Base-by-base conservation (phyloP, 2,888 invertebrate genomes). In the Drosophila suboccidentalis region DNA sequence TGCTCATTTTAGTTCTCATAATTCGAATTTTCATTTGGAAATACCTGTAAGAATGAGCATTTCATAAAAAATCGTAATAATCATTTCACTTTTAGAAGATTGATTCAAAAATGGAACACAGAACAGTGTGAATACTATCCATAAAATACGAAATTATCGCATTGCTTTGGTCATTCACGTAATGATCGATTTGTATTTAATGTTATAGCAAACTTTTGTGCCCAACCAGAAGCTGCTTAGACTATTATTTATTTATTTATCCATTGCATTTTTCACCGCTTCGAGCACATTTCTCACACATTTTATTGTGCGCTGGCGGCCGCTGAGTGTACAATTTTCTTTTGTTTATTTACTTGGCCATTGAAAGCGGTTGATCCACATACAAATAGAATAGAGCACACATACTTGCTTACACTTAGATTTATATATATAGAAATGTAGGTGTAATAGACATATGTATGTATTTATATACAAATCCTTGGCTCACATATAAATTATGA, bases 341-440 rank as follows among this genome's bases (percentile, higher is more conserved):
- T 87, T 84, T 84, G 89, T 84, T 84, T 84, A 84, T 84, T 84
- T 84, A 84, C 84, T 84, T 82, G 89, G 85, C 85, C 89, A 84
- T 87, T 89, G 68, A 66, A 71, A 65, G 53, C 70, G 65, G 53
- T 46, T 86, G 89, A 86, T 88, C 84, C 67, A 82, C 69, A 88
- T 75, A 69, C 84, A 77, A 80, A 71, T 62, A 70, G 36, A 17
- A 46, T n/a, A 38, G 36, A 22, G 39, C 66, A 51, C 47, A 64
- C 59, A 11, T 11, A 19, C 4, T 13, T 26, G 46, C 4, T n/a
- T 26, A 47, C 6, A 11, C 17, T 57, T 5, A 19, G 2, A 34
- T 36, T 17, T 41, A 66, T 17, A 26, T 43, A 66, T 26, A 19
- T 39, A 44, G 15, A 43, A 38, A 64, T 9, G 36, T 61, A 64